Conservation (phyloP, 2,113 vertebrate species). For the Cephalopholis sonnerati region DNA sequence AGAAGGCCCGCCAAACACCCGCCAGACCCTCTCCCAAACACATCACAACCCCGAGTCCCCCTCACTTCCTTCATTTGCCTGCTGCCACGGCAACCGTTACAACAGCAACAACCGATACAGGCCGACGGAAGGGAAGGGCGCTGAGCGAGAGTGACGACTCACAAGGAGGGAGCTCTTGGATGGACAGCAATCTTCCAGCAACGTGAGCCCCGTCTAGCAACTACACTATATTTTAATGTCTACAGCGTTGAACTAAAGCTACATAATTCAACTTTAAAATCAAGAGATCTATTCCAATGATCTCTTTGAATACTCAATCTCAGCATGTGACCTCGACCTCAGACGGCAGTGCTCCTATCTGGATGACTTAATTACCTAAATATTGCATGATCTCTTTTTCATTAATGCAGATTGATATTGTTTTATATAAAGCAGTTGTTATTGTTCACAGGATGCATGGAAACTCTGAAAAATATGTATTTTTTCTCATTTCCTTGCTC, state of each 20-base stretch:
- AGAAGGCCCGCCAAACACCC: constrained; percentile 74
- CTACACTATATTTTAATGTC: constrained; percentile 39
- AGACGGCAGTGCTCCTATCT: constrained; percentile 19
- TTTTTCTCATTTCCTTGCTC: constrained; percentile 6
- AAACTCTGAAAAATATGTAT: constrained; percentile 5
- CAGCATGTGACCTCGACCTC: constrained; percentile 58
- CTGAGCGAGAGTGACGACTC: constrained; percentile 68
- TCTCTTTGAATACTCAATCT: constrained; percentile 29
- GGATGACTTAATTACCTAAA: constrained; percentile 31
- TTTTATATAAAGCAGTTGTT: not conserved
- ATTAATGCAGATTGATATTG: constrained; percentile 1
- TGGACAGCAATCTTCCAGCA: constrained; percentile 78
- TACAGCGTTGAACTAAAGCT: constrained; percentile 32
- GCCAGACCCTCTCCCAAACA: constrained; percentile 71
- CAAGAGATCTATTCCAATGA: constrained; percentile 11
- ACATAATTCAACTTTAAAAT: constrained; percentile 16
- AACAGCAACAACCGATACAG: constrained; percentile 52
- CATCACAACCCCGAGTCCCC: constrained; percentile 47
- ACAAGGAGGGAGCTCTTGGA: constrained; percentile 74
- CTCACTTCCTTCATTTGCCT: constrained; percentile 85
- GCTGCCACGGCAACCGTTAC: constrained; percentile 66
- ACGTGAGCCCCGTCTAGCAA: constrained; percentile 80
- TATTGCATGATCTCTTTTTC: constrained; percentile 54
- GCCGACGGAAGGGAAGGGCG: constrained; percentile 69
- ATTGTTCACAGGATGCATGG: constrained; percentile 41